phyloP scores from a whole-genome alignment of 2,113 vertebrate species.

The Ochotona curzoniae region DNA sequence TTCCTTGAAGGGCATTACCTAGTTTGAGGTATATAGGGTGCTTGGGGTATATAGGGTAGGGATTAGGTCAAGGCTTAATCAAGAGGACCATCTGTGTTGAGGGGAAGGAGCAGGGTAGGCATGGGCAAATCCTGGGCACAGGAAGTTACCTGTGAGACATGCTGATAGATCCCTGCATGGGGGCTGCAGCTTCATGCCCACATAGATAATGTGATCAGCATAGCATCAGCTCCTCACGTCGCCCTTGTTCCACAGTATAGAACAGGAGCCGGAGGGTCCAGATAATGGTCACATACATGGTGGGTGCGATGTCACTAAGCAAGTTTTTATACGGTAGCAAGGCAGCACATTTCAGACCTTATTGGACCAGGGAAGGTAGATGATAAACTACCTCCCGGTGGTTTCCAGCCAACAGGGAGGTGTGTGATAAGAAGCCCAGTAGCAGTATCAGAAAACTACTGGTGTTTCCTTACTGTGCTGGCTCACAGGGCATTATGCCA shows the following conservation, averaged over 20 bases:
- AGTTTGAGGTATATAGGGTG: background rate
- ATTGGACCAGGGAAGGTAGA: background rate
- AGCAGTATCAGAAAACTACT: background rate
- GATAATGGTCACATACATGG: background rate
- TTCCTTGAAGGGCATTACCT: background rate
- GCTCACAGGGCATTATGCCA: background rate
- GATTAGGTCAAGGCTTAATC: background rate
- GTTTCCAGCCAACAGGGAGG: background rate
- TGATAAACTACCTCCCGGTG: background rate
- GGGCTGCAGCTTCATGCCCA: no score
- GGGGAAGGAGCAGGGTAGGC: background rate
- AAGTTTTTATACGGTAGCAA: background rate
- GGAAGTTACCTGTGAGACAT: background rate
- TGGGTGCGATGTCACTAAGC: background rate
- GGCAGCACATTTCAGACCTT: background rate
- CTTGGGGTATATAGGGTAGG: background rate
- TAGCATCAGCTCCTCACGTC: background rate
- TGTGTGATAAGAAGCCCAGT: background rate
- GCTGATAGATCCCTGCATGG: background rate
- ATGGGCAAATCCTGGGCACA: background rate
- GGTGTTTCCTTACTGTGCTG: background rate
- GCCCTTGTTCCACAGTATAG: background rate
- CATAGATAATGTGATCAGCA: background rate
- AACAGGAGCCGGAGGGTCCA: background rate
- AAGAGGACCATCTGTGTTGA: background rate